Evolutionary conservation across 2,888 invertebrate species (phyloP), one percentile per base, ranked within the genome.

Genomic region (Petrolisthes cinctipes): DNA sequence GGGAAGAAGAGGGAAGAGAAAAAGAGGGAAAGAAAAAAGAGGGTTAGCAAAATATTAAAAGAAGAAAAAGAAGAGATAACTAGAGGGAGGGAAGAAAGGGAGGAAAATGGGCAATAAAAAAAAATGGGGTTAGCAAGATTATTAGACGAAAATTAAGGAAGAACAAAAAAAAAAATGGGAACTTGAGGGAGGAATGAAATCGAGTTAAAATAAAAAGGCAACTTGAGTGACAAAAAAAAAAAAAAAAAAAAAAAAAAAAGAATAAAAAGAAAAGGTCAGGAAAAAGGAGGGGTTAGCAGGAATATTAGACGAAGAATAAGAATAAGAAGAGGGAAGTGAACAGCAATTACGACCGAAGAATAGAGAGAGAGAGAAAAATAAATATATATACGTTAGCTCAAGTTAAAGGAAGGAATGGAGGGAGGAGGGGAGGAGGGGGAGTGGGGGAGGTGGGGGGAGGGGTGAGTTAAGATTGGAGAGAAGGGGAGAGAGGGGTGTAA

Each of bases 1-100:
- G 53, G 78, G 53, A 53, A 78, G 78, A 78, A 53, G 53, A 53
- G 53, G 78, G 53, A 53, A 78, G 78, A 78, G 23, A 78, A 53
- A 78, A 53, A 56, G 80, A 56, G 80, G 56, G 56, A 80, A 20
- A 20, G 75, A 20, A 20, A 11, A n/a, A 20, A 75, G 51, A 9
- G 37, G 37, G 37, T 37, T 37, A 37, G 37, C 37, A 37, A 37
- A 37, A 37, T 37, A 37, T 37, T 37, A 37, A 37, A 37, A 37
- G 37, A 37, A 37, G 37, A 37, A 37, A 37, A 37, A 37, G 37
- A 37, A 37, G 37, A 37, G 1, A 37, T 37, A 37, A 37, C n/a
- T n/a, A n/a, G n/a, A n/a, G n/a, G 71, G 4, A n/a, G 20, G 71
- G 71, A n/a, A 71, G 71, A 20, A 71, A 11, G 61, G 61, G 9